Evolutionary conservation across 2,797 vertebrate genomes (phyloP), one percentile per base, ranked within the genome.

Genomic region (Micrastur ruficollis): DNA sequence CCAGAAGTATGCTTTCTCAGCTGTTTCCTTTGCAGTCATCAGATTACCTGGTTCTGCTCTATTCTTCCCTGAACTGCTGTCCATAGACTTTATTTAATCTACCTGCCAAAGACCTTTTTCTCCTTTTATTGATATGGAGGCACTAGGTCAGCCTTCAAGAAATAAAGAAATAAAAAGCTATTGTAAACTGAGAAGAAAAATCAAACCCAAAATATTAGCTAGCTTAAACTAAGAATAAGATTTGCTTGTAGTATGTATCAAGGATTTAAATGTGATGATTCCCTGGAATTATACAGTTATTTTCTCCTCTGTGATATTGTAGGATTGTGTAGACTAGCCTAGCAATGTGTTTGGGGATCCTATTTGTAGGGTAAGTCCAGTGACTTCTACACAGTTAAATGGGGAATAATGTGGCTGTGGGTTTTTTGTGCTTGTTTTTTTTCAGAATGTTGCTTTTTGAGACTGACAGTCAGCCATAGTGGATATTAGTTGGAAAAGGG

Each of bases 261-360:
- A 31, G 17, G 42, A 63, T 55, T 5, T 61, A 61, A 79, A 50
- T 25, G 27, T 38, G 15, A 38, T 58, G 32, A 50, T 44, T 52
- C 12, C 4, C 16, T 19, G 29, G 17, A 81, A 84, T 32, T 36
- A 26, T 26, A 55, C 14, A 34, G 17, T 81, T 32, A 8, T 42
- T 59, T 75, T 68, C 50, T 56, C 8, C 15, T 66, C 34, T 71
- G 34, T 53, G 23, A 26, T 53, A 10, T 14, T 55, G 27, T 34
- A 71, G 8, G 40, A 29, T 53, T 49, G 42, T 32, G 40, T 59
- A 53, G n/a, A 46, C 11, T 32, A 70, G 8, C 21, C 7, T 55
- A 80, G 27, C 12, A 74, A 31, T 0, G 2, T 2, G 2, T 21
- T 59, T 59, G n/a, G 21, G 44, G 27, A 32, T 68, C 2, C 3